Percentiles rank a stretch among this genome's conserved stretches.
These are phyloP conservation scores for Caenorhabditis uteleia DNA, from an alignment of 2,888 invertebrate genomes.

Conservation along the genomic window DNA sequence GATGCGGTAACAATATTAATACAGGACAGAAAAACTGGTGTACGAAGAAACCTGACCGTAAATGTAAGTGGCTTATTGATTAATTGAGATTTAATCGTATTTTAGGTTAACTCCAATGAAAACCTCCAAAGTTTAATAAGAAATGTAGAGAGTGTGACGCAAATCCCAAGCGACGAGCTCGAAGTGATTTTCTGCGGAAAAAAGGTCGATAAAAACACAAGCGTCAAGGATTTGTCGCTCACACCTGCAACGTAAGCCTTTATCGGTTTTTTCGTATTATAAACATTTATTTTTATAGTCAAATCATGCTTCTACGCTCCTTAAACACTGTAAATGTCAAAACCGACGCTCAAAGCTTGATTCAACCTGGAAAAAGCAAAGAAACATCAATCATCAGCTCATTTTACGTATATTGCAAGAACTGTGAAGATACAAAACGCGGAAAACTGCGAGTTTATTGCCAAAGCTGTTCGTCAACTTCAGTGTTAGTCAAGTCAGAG, in stretches of 20 bases:
- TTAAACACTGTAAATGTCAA: background rate
- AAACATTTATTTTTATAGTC: conserved; percentile 9
- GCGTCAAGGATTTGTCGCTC: conserved; percentile 36
- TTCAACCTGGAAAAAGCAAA: background rate
- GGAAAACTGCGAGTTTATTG: conserved; percentile 58
- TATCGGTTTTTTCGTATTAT: background rate
- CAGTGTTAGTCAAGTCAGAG: conserved; percentile 47
- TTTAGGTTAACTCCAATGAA: conserved; percentile 13
- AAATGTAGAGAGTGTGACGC: conserved; percentile 20
- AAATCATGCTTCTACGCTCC: conserved; percentile 17
- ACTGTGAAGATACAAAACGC: conserved; percentile 37
- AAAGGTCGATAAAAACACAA: conserved; percentile 18
- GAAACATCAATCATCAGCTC: background rate
- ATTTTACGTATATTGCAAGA: conserved; percentile 52
- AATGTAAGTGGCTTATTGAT: conserved; percentile 1
- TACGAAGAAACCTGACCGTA: conserved; percentile 14
- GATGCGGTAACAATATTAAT: conserved; percentile 23
- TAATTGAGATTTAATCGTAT: background rate
- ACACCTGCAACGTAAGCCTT: conserved; percentile 46
- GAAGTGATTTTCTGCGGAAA: conserved; percentile 47
- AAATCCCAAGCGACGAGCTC: conserved; percentile 35
- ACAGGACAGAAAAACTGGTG: conserved; percentile 24
- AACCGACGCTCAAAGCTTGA: too few relatives aligned
- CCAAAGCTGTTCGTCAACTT: conserved; percentile 36
- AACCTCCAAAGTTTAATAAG: conserved; percentile 15